Conservation (phyloP, 2,888 invertebrate species). For the Stenurella melanura region DNA sequence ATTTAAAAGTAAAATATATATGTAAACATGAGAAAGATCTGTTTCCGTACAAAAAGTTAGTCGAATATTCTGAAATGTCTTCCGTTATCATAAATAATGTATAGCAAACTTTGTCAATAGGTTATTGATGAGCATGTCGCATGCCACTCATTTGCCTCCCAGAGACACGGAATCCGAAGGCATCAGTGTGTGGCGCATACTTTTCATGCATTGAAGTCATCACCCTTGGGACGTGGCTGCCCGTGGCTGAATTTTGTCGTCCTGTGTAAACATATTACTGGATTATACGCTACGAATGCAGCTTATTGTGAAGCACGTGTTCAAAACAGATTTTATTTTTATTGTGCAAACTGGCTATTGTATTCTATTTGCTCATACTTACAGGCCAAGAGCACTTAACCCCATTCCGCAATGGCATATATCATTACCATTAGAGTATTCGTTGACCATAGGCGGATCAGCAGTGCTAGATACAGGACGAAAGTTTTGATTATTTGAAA, state of each 20-base stretch:
- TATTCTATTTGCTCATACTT: conserved; percentile 16
- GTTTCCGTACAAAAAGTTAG: not conserved
- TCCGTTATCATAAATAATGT: conserved; percentile 19
- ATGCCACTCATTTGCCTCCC: not conserved
- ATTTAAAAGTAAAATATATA: not conserved
- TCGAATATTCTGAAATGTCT: conserved; percentile 1
- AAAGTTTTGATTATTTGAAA: too few species aligned
- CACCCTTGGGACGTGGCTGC: conserved; percentile 28
- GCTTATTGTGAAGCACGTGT: conserved; percentile 25
- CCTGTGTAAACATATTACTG: conserved; percentile 34
- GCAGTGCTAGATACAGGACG: not conserved
- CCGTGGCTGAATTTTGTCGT: conserved; percentile 28
- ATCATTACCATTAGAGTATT: not conserved
- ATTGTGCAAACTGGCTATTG: not conserved
- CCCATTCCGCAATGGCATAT: not conserved
- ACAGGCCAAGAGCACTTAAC: not conserved
- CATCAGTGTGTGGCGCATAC: conserved; percentile 16
- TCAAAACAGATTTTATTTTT: conserved; percentile 34
- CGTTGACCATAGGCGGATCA: not conserved
- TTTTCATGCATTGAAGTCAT: conserved; percentile 34
- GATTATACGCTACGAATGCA: conserved; percentile 20
- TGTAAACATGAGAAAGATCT: not conserved
- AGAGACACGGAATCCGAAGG: conserved; percentile 8
- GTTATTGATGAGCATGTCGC: conserved; percentile 22
- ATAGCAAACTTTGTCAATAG: conserved; percentile 2